Evolutionary conservation across 2,797 vertebrate genomes (phyloP), one percentile per base, ranked within the genome.

Genomic region (Gadopsis bispinosus): DNA sequence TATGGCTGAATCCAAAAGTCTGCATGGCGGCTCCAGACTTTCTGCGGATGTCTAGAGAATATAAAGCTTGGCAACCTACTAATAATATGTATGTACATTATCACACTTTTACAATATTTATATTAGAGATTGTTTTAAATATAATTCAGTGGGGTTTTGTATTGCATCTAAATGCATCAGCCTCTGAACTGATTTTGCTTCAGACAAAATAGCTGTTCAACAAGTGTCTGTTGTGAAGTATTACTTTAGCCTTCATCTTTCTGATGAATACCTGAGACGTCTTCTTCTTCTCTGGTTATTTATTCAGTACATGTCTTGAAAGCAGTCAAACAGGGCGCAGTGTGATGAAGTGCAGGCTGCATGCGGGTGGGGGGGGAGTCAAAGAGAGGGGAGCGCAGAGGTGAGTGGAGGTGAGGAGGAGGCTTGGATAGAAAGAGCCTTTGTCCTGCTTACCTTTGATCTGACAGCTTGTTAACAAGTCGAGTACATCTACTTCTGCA

Each of bases 381-480:
- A 76, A 39, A 69, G 68, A 67, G 37, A 39, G 48, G 75, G 60
- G 26, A 73, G 61, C 53, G 76, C 37, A 71, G 69, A 56, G 54
- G 53, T 60, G 78, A 73, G 61, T 35, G 37, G 47, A 22, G 50
- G 50, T 1, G 9, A 26, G 63, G 55, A 29, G 41, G 48, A 22
- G 51, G 16, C 33, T 35, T 39, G 69, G 60, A 54, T 69, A 41
- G 59, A 81, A 73, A 73, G 50, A 73, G 67, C 64, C 56, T 78
- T 68, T 80, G 73, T 74, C 80, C 79, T 74, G 62, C 59, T 77
- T 75, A 72, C 68, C 85, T 91, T 88, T 91, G 88, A 91, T 91
- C 81, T 88, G 78, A 82, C 78, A 88, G 81, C 87, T 90, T 86
- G 82, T 90, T 91, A 89, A 83, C 68, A 48, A 72, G 54, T 66